Percentiles rank a stretch among this genome's conserved stretches.
These are phyloP conservation scores for Athetis lepigone DNA, from an alignment of 2,888 invertebrate genomes.

Conservation along the genomic window DNA sequence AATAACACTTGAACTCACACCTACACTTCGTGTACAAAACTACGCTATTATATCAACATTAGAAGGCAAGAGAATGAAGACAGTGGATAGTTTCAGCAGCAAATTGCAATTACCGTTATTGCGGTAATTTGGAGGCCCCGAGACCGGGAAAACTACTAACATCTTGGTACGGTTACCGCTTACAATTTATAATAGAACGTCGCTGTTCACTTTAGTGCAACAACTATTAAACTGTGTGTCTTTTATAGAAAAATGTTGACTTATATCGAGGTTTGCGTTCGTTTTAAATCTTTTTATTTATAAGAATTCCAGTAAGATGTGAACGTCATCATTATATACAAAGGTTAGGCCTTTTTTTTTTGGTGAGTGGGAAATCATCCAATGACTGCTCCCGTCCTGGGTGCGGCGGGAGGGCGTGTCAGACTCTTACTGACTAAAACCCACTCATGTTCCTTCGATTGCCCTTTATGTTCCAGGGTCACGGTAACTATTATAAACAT, in stretches of 20 bases:
- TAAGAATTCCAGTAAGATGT: no score
- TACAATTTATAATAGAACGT: conserved; percentile 71
- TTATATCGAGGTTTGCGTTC: no score
- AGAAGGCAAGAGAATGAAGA: conserved; percentile 81
- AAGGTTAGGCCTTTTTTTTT: no score
- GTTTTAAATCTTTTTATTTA: no score
- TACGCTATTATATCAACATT: conserved; percentile 76
- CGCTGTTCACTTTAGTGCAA: conserved; percentile 51
- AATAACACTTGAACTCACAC: conserved; percentile 31
- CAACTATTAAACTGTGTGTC: not conserved
- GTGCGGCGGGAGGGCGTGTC: no score
- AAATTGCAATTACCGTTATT: conserved; percentile 88
- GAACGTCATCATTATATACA: no score
- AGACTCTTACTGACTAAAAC: no score
- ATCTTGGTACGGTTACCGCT: conserved; percentile 70
- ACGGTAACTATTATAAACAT: no score
- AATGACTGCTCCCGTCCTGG: no score
- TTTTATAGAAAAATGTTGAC: not conserved
- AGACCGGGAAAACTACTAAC: conserved; percentile 58
- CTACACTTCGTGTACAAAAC: conserved; percentile 33
- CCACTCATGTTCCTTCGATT: no score
- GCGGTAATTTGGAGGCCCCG: conserved; percentile 82
- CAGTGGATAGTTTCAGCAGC: conserved; percentile 81
- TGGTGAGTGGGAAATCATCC: no score
- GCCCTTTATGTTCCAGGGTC: no score